A percentile compares a stretch with the other conserved stretches of the same genome.
Conservation (phyloP, 1,140 invertebrate genomes). For the Colletes gigas region DNA sequence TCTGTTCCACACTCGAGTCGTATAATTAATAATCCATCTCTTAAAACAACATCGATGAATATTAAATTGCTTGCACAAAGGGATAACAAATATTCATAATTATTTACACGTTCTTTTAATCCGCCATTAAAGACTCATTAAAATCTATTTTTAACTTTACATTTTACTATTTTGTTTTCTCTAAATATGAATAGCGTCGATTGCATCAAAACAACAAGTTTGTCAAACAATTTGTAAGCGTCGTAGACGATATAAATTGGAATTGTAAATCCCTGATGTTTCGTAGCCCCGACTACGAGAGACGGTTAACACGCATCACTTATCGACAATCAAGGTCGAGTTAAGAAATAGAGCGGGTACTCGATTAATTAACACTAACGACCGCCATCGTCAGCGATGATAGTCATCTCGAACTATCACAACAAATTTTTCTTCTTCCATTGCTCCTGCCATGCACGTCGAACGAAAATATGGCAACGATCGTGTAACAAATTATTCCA, state of each 20-base stretch:
- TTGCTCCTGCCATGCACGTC: constrained; percentile 1
- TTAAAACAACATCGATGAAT: constrained; percentile 1
- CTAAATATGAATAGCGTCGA: background rate
- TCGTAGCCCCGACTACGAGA: constrained; percentile 4
- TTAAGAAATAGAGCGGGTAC: constrained; percentile 64
- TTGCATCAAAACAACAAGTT: background rate
- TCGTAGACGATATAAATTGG: background rate
- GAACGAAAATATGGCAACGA: constrained; percentile 11
- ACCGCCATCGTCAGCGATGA: constrained; percentile 52
- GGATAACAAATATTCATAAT: too few relatives aligned
- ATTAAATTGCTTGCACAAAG: too few relatives aligned
- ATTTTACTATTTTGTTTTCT: too few relatives aligned
- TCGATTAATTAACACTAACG: constrained; percentile 70
- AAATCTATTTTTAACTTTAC: too few relatives aligned
- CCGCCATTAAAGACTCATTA: too few relatives aligned
- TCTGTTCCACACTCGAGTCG: constrained; percentile 12
- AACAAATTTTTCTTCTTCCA: constrained; percentile 44
- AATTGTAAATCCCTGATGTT: constrained; percentile 2
- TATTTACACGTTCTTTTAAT: too few relatives aligned
- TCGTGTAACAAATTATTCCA: too few relatives aligned
- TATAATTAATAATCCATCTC: background rate
- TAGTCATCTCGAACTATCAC: constrained; percentile 56
- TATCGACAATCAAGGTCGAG: constrained; percentile 55
- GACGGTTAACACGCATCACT: constrained; percentile 46
- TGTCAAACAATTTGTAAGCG: constrained; percentile 3